Conservation (phyloP, 2,797 vertebrate genomes). For the Microctenopoma steveboyesi region DNA sequence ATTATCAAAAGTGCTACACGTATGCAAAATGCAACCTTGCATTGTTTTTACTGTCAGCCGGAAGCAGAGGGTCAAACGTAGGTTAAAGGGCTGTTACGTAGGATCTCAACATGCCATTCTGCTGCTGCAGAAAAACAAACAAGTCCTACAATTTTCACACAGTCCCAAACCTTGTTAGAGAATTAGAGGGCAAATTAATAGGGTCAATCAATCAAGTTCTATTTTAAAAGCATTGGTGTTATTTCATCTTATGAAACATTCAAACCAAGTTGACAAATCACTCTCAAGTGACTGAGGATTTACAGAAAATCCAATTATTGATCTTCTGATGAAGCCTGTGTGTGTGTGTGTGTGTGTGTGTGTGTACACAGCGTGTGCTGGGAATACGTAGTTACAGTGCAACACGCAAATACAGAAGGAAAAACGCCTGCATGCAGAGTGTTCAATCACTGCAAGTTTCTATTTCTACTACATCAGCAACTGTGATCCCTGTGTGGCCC, state of each 20-base stretch:
- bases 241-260: constrained; percentile 26
- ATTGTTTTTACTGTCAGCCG: too few species aligned
- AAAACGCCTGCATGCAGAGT: too few species aligned
- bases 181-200: background rate
- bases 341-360: constrained; percentile 7
- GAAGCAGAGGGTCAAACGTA: too few species aligned
- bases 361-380: constrained; percentile 7
- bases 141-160: background rate
- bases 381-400: constrained; percentile 3
- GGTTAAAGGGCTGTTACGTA: background rate
- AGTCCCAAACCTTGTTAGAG: constrained; percentile 4
- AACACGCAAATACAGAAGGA: constrained; percentile 11
- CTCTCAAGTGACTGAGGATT: constrained; percentile 11
- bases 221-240: constrained; percentile 10
- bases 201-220: constrained; percentile 19
- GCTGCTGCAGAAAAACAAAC: background rate
- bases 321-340: constrained; percentile 25
- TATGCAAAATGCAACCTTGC: background rate
- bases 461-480: constrained; percentile 21
- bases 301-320: constrained; percentile 43
- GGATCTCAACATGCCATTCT: background rate
- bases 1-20: too few species aligned
- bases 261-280: constrained; percentile 10
- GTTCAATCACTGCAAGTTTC: background rate
- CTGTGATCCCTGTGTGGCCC: background rate